phyloP scores from a whole-genome alignment of 2,113 vertebrate genomes.

The Xiphophorus hellerii region DNA sequence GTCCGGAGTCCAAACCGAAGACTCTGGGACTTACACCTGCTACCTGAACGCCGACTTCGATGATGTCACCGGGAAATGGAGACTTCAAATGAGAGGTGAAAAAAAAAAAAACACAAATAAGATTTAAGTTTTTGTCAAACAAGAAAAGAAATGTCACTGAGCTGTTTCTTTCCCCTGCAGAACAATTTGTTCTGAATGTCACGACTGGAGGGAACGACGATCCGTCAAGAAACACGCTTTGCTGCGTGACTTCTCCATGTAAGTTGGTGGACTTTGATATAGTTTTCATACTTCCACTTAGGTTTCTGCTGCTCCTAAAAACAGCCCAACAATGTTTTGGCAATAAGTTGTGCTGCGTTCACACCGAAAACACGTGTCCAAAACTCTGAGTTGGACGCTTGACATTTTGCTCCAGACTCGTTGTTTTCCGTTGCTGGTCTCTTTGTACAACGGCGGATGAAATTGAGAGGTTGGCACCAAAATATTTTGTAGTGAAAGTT shows the following conservation, averaged over 20 bases:
- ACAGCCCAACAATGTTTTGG: no score
- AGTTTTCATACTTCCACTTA: no score
- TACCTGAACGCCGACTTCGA: neutral
- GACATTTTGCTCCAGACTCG: no score
- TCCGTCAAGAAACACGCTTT: neutral
- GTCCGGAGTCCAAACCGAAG: constrained; percentile 9
- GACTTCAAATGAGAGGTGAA: neutral
- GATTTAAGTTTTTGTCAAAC: neutral
- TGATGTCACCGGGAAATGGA: neutral
- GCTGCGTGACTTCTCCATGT: no score
- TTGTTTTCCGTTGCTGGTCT: no score
- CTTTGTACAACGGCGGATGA: no score
- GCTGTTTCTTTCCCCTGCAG: neutral
- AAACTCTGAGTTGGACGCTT: no score
- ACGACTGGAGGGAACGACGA: neutral
- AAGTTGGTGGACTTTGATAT: neutral
- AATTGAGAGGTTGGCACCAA: no score
- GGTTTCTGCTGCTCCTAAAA: no score
- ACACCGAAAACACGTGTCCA: no score
- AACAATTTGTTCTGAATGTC: neutral
- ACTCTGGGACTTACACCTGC: constrained; percentile 18
- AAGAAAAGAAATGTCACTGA: neutral
- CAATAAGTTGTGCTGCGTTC: no score
- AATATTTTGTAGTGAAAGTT: no score
- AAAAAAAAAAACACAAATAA: neutral